Evolutionary conservation across 2,888 invertebrate genomes (phyloP), one percentile per base, ranked within the genome.

Genomic region (Theretra japonica): DNA sequence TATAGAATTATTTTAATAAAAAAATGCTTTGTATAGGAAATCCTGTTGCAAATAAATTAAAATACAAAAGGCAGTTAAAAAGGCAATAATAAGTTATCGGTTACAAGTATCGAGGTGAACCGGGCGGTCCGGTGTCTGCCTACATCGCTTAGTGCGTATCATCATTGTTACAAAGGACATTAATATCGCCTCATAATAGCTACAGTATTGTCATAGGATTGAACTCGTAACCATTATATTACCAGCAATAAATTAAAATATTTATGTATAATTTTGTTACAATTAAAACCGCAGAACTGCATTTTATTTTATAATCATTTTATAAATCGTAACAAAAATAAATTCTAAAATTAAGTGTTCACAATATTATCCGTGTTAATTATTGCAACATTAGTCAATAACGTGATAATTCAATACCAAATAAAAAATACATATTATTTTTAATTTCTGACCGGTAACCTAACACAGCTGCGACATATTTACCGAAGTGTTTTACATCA

Each of bases 91-190:
- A 83, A 79, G 78, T 79, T 84, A 88, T 89, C 81, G 75, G 82
- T 87, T 87, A 82, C 84, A 82, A 82, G 80, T 79, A 83, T 78
- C 88, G 88, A 90, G 88, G 87, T 83, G 82, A 90, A 90, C 90
- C 56, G 28, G 70, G 62, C 33, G 62, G 65, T 62, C 60, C 30
- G 70, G 62, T 80, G 84, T 88, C 80, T 83, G 60, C 77, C 80
- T 79, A 77, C 70, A 48, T 15, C 11, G 65, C 23, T 25, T 21
- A 48, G 53, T 21, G 3, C 11, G 25, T 53, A 69, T 65, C 48
- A 65, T 48, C 65, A 65, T 65, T 65, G 65, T 65, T 65, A 48
- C 23, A 65, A 25, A 48, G 15, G 65, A 48, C 48, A 15, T 65
- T 65, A 53, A 56, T 56, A 7, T 50, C 53, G 50, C 6, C 28